phyloP scores from a whole-genome alignment of 2,888 invertebrate genomes.

The Protodeltote pygarga region DNA sequence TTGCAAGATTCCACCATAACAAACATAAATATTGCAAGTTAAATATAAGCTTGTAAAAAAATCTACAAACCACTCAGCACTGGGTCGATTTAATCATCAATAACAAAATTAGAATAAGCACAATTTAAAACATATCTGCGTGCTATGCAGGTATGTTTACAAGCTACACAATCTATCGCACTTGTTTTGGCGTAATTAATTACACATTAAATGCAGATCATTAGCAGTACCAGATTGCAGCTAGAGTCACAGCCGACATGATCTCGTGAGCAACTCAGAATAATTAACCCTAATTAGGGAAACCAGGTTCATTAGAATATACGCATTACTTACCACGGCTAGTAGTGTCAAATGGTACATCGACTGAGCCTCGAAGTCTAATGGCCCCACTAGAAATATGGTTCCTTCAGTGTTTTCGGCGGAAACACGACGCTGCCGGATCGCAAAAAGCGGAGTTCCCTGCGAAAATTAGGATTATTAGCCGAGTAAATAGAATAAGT shows the following conservation, averaged over 20 bases:
- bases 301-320: constrained; percentile 43
- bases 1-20: no score
- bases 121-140: neutral
- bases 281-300: constrained; percentile 53
- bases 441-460: constrained; percentile 92
- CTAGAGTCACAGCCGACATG: constrained; percentile 25
- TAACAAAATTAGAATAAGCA: neutral
- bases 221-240: constrained; percentile 43
- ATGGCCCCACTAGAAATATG: constrained; percentile 91
- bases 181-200: constrained; percentile 43
- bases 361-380: constrained; percentile 96
- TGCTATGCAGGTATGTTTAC: constrained; percentile 8
- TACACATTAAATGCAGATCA: constrained; percentile 47
- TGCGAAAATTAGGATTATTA: constrained; percentile 52
- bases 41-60: no score
- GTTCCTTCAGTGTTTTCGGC: constrained; percentile 93
- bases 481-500: neutral
- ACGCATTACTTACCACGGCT: constrained; percentile 90
- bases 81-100: no score
- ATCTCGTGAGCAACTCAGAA: constrained; percentile 39
- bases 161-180: constrained; percentile 34
- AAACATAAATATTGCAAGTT: no score
- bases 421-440: constrained; percentile 91
- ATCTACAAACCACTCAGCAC: no score
- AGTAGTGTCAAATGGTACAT: constrained; percentile 95